phyloP scores from a whole-genome alignment of 2,797 vertebrate species.

The Setipinna tenuifilis region DNA sequence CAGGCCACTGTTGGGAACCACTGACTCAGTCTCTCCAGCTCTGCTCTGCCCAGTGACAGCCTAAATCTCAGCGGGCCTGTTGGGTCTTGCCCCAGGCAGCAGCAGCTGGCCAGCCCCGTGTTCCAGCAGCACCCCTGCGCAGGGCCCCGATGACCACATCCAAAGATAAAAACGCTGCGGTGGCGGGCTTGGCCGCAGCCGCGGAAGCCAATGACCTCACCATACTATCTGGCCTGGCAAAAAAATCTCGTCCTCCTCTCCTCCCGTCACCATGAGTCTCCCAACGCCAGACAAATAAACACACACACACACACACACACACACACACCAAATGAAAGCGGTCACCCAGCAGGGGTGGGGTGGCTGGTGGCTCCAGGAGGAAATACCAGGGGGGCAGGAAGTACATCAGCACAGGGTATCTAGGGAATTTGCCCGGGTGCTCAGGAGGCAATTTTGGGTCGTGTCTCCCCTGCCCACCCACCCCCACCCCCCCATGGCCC shows the following conservation, averaged over 20 bases:
- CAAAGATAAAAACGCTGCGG: constrained; percentile 60
- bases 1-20: constrained; percentile 40
- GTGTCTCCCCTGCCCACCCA: constrained; percentile 50
- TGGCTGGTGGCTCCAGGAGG: constrained; percentile 11
- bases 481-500: constrained; percentile 47
- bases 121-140: constrained; percentile 64
- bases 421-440: constrained; percentile 21
- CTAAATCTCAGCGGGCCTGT: constrained; percentile 61
- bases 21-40: constrained; percentile 51
- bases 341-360: background rate
- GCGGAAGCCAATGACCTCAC: background rate
- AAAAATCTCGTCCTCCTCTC: background rate
- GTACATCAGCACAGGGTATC: background rate
- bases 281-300: constrained; percentile 27
- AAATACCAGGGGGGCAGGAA: constrained; percentile 1
- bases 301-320: constrained; percentile 7
- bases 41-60: constrained; percentile 49
- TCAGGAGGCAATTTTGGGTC: background rate
- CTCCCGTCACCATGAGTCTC: background rate
- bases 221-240: background rate
- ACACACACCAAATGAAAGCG: constrained; percentile 37
- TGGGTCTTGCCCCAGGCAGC: constrained; percentile 68
- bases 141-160: constrained; percentile 71
- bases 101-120: constrained; percentile 25
- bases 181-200: background rate